Evolutionary conservation across 2,797 vertebrate genomes (phyloP).

Genomic region (Rachycentron canadum): DNA sequence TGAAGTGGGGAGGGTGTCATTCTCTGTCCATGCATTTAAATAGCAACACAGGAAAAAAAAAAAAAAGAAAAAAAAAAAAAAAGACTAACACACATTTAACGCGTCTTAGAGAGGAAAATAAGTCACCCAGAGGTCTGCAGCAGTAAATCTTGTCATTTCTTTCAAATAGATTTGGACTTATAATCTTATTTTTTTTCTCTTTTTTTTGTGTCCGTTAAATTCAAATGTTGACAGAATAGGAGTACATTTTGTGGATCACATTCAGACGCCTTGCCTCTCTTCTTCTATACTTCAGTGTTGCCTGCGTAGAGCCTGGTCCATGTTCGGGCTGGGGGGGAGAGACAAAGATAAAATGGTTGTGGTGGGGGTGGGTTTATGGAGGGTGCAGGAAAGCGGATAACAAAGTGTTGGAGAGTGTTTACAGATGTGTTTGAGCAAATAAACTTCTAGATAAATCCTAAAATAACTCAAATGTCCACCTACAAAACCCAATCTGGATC

Average conservation of each 20-base stretch:
- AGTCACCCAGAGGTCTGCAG: constrained; percentile 82
- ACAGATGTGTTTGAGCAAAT: not conserved
- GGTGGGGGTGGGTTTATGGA: not conserved
- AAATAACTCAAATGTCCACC: not conserved
- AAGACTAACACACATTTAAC: constrained; percentile 74
- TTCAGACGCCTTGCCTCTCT: constrained; percentile 87
- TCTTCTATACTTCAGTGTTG: constrained; percentile 92
- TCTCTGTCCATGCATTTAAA: constrained; percentile 82
- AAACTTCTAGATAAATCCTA: not conserved
- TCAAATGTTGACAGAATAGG: constrained; percentile 96
- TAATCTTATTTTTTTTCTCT: constrained; percentile 59
- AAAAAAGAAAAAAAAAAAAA: constrained; percentile 8
- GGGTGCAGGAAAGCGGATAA: not conserved
- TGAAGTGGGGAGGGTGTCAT: constrained; percentile 74
- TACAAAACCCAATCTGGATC: not conserved
- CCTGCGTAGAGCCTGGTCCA: constrained; percentile 99
- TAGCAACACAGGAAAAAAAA: constrained; percentile 67
- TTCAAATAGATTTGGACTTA: constrained; percentile 81
- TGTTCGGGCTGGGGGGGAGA: constrained; percentile 91
- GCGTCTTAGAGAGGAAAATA: constrained; percentile 72
- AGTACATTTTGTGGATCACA: constrained; percentile 92
- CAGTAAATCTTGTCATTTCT: constrained; percentile 77
- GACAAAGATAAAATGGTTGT: constrained; percentile 38
- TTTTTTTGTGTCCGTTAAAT: constrained; percentile 87
- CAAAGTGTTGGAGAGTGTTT: constrained; percentile 17